Base-by-base conservation (phyloP, 2,113 vertebrate species). In the Paramisgurnus dabryanus region DNA sequence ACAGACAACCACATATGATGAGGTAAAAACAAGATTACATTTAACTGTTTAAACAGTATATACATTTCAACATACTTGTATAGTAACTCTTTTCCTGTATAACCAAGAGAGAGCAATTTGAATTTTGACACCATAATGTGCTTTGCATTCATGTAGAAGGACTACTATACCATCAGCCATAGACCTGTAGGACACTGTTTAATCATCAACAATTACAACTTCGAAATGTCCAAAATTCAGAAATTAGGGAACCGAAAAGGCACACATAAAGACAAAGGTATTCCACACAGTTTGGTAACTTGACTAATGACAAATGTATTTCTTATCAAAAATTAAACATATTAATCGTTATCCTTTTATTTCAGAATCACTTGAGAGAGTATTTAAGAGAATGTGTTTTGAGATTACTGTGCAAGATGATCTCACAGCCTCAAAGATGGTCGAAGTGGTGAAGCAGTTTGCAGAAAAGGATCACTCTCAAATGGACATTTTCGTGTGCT, bases 401-500 rank as follows among this genome's bases (percentile, higher is more conserved):
- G 0, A 0, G 39, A 50, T 75, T 7, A 5, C 64, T 7, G 76
- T 18, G 4, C 11, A 2, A 15, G 10, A 3, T 0, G 76, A 86
- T 45, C 76, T 68, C 11, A 0, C 0, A 0, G 64, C 70, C 22
- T n/a, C 18, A 10, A 47, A 64, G 0, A 83, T 86, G 18, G 12
- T 3, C 4, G 5, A 34, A 0, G 17, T 7, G 2, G 11, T 70
- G 4, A 13, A 4, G 4, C 5, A 65, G 13, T 86, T 76, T 64
- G 72, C 85, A 34, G 0, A 3, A 0, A 57, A 0, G 77, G 50
- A 91, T 76, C 91, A 93, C 4, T 72, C 53, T 39, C 41, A 70
- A 55, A 90, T 86, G 85, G 91, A 93, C 76, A 90, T 87, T 78
- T 92, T 94, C n/a, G 81, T 92, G 75, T 93, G 92, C 86, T 94